Evolutionary conservation across 2,888 invertebrate species (phyloP).

Genomic region (Harpalus rufipes): DNA sequence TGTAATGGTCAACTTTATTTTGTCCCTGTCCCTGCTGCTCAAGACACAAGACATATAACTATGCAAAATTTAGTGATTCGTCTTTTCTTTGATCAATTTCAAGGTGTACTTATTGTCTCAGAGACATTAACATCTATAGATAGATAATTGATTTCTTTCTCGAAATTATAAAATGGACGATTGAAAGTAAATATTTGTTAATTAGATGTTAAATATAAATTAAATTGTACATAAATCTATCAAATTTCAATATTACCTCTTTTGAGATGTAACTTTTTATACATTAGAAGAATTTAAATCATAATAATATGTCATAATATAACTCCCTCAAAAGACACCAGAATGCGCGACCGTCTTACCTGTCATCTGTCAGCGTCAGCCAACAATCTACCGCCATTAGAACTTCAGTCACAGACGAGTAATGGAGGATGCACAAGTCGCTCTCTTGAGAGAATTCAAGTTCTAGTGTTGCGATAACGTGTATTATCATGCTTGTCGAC

Average conservation of each 20-base stretch:
- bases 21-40: not conserved
- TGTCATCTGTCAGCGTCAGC: not conserved
- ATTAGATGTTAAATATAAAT: too few species aligned
- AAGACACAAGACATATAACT: not conserved
- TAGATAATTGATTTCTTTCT: too few species aligned
- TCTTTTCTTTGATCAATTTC: conserved; percentile 33
- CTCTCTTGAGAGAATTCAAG: conserved; percentile 3
- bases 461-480: conserved; percentile 40
- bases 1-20: conserved; percentile 30
- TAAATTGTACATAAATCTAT: too few species aligned
- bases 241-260: too few species aligned
- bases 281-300: too few species aligned
- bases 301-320: too few species aligned
- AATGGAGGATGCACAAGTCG: not conserved
- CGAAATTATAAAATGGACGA: too few species aligned
- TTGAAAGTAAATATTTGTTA: too few species aligned
- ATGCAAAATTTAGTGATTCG: conserved; percentile 31
- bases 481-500: not conserved
- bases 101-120: not conserved
- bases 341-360: conserved; percentile 24
- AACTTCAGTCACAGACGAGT: too few species aligned
- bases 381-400: too few species aligned
- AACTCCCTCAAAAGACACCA: not conserved
- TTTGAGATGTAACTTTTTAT: too few species aligned
- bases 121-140: not conserved